These are phyloP conservation scores for Phyllostomus discolor DNA, from an alignment of 2,113 vertebrate genomes.

Conservation along the genomic window DNA sequence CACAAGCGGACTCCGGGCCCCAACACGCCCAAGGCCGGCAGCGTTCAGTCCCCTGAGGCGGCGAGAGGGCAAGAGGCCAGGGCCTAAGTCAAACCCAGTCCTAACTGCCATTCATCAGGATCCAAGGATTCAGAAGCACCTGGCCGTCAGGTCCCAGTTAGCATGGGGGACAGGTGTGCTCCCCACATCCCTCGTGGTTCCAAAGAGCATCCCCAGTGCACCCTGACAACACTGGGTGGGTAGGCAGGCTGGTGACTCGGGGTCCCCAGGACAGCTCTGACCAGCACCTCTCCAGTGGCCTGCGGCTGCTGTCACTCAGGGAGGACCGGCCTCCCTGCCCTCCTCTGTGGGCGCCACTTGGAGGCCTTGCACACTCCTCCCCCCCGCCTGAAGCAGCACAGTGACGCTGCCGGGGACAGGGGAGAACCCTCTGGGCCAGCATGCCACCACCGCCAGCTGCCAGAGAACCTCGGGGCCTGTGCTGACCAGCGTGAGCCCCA, in stretches of 20 bases:
- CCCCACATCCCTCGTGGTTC: neutral
- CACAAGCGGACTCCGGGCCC: neutral
- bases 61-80: neutral
- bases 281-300: neutral
- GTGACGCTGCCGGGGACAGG: slow-evolving; percentile 91
- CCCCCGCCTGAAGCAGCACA: rapidly evolving
- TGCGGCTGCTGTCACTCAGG: neutral
- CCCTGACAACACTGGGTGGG: neutral
- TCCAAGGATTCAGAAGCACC: neutral
- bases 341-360: rapidly evolving
- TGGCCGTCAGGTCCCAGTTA: rapidly evolving
- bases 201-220: neutral
- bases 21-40: neutral
- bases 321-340: neutral
- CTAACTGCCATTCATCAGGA: neutral
- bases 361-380: neutral
- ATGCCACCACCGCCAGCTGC: slow-evolving; percentile 51
- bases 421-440: slow-evolving; percentile 89
- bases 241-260: neutral
- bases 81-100: neutral
- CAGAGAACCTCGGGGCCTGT: neutral
- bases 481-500: neutral
- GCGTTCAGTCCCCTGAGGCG: neutral
- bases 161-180: neutral
- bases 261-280: neutral